These are phyloP conservation scores for Sternotherus odoratus DNA, from an alignment of 2,797 vertebrate species.

Conservation along the genomic window DNA sequence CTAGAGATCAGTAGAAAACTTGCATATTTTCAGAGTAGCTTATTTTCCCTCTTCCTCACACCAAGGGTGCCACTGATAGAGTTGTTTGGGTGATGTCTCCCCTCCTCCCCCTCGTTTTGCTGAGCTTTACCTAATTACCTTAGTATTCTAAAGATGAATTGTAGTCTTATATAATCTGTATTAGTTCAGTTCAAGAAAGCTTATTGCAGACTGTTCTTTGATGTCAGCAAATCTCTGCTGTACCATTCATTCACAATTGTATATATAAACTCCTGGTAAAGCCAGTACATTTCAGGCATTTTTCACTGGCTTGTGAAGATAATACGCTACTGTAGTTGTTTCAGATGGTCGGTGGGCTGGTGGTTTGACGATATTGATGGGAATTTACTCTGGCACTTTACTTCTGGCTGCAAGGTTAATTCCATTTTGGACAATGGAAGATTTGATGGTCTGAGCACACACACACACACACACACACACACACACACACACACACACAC, in stretches of 20 bases:
- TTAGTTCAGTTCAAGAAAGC: slow-evolving; percentile 62
- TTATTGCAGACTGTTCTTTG: slow-evolving; percentile 52
- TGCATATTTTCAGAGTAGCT: slow-evolving; percentile 15
- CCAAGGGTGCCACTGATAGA: not conserved
- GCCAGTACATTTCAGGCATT: slow-evolving; percentile 3
- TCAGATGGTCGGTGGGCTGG: not conserved
- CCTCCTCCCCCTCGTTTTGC: no score
- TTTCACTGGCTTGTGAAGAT: slow-evolving; percentile 16
- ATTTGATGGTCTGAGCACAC: not conserved
- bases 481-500: no score
- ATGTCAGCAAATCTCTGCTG: slow-evolving; percentile 37
- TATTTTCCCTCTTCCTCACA: slow-evolving; percentile 21
- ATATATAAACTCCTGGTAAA: slow-evolving; percentile 46
- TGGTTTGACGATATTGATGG: not conserved
- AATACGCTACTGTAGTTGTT: slow-evolving; percentile 33
- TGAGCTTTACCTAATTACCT: slow-evolving; percentile 57
- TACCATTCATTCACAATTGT: slow-evolving; percentile 37
- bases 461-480: no score
- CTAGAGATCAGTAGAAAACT: slow-evolving; percentile 19
- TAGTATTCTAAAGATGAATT: slow-evolving; percentile 67
- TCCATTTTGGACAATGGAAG: not conserved
- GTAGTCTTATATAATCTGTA: slow-evolving; percentile 69
- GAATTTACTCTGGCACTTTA: not conserved
- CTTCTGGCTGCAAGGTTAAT: not conserved
- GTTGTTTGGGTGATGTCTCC: slow-evolving; percentile 47